Evolutionary conservation across 2,888 invertebrate genomes (phyloP).

Genomic region (Torymus aiolomorphi): DNA sequence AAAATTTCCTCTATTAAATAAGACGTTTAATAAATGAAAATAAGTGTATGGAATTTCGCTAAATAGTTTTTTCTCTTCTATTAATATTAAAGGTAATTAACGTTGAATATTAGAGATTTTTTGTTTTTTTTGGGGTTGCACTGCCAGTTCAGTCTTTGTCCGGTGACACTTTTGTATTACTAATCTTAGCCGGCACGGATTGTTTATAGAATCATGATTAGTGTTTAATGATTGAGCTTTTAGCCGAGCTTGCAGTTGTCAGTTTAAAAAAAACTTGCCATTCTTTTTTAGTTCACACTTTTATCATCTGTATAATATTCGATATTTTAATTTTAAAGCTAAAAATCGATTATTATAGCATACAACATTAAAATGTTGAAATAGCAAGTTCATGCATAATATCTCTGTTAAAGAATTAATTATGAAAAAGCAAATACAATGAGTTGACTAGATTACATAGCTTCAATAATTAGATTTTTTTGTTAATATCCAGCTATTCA

Average conservation of each 20-base stretch:
- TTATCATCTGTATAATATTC: too few relatives aligned
- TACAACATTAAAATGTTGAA: too few relatives aligned
- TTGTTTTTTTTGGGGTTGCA: slow-evolving; percentile 21
- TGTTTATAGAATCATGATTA: slow-evolving; percentile 19
- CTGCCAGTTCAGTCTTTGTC: slow-evolving; percentile 1
- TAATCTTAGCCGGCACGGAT: slow-evolving; percentile 34
- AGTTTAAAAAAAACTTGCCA: too few relatives aligned
- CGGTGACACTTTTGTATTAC: slow-evolving; percentile 15
- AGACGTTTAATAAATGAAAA: slow-evolving; percentile 14
- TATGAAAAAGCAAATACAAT: too few relatives aligned
- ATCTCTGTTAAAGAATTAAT: too few relatives aligned
- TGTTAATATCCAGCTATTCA: too few relatives aligned
- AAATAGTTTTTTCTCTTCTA: slow-evolving; percentile 46
- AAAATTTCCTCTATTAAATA: slow-evolving; percentile 4
- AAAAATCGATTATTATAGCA: too few relatives aligned
- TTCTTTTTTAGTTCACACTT: neutral
- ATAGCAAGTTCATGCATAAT: too few relatives aligned
- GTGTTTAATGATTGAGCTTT: neutral
- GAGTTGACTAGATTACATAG: too few relatives aligned
- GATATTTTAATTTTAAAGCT: too few relatives aligned
- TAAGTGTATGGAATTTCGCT: slow-evolving; percentile 43
- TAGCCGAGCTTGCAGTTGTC: neutral
- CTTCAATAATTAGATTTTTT: too few relatives aligned
- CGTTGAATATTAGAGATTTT: slow-evolving; percentile 1
- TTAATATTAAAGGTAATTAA: slow-evolving; percentile 32